Evolutionary conservation across 2,888 invertebrate genomes (phyloP).

Genomic region (Thysanoteuthis rhombus): DNA sequence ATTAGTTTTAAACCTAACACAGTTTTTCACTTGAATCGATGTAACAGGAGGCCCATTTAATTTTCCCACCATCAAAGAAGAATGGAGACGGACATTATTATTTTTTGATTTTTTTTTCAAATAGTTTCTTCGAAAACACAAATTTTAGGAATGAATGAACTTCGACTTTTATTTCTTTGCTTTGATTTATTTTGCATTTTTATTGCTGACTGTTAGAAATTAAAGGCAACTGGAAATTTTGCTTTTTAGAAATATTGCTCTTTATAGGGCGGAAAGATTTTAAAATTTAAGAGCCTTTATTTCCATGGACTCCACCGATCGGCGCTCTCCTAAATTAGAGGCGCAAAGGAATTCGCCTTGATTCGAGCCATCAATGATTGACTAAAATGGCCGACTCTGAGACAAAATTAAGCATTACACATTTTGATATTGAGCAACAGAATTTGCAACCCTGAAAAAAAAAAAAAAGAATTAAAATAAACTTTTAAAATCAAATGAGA

Average conservation of each 20-base stretch:
- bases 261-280: background rate
- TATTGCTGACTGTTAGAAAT: background rate
- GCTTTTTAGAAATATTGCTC: background rate
- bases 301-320: background rate
- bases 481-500: background rate
- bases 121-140: background rate
- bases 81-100: background rate
- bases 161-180: background rate
- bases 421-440: background rate
- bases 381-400: background rate
- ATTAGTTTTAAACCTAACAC: background rate
- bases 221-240: background rate
- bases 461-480: too few species aligned
- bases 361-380: background rate
- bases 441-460: background rate
- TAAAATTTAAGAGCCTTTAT: background rate
- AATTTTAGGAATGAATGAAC: background rate
- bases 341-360: background rate
- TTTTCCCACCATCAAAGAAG: background rate
- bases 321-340: constrained; percentile 12
- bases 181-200: background rate
- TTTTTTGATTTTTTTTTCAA: background rate
- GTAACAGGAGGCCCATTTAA: background rate
- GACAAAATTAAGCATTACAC: background rate
- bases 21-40: background rate